Base-by-base conservation (phyloP, 2,113 vertebrate species). In the Phylloscopus trochilus region DNA sequence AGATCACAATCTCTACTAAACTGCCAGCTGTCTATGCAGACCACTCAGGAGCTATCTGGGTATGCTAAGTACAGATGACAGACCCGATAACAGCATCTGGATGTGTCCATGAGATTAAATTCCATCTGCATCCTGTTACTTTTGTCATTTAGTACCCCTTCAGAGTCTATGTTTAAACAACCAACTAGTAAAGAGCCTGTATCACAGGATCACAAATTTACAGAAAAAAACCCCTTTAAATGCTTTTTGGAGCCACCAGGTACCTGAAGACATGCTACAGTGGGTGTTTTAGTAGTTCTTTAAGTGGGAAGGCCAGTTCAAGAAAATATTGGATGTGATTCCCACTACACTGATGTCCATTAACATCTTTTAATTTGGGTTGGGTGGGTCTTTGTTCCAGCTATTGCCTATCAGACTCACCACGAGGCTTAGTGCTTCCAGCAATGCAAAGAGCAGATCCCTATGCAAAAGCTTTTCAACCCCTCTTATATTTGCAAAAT, bases 61-160 rank as follows among this genome's bases (percentile, higher is more conserved):
- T 92, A 92, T 72, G 76, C 81, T 89, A 93, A 95, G 35, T 49
- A 67, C 80, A 87, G 92, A 92, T 75, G 80, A 94, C 86, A 92
- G 83, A 83, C 27, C 26, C 0, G 47, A 74, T 95, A 90, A 91
- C 46, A 83, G 35, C 2, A 20, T 63, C 86, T 90, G 62, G 66
- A 91, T 93, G 66, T 23, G 69, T 58, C 82, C 35, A 13, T 89
- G 77, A 94, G 93, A 90, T 83, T 94, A 95, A 95, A 95, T 94
- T 96, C 86, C 80, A 87, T 51, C 68, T 81, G 63, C 68, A 83
- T 81, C 60, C 33, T 53, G 27, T 62, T 93, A 89, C 55, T 90
- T 95, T 67, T 80, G 53, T 62, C 13, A 82, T 75, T 92, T 90
- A 10, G 9, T 43, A 86, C 51, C 13, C 46, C 82, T 94, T 47